Percentiles rank a stretch among this genome's conserved stretches.
phyloP scores from a whole-genome alignment of 2,797 vertebrate genomes.

The Lacerta agilis region DNA sequence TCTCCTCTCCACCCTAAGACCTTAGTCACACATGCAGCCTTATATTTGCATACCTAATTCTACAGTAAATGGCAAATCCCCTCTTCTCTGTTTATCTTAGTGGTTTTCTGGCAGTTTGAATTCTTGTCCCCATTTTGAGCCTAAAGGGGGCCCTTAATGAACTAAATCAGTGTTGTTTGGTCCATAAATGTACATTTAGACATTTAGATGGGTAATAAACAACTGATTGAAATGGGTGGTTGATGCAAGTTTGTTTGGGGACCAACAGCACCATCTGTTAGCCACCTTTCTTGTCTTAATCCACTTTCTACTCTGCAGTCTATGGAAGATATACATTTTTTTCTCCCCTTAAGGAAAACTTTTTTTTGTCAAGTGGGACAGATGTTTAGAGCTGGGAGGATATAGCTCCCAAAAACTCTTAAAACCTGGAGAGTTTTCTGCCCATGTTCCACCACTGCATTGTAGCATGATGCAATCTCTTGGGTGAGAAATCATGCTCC shows the following conservation, averaged over 20 bases:
- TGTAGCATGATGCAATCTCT: neutral
- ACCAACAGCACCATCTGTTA: neutral
- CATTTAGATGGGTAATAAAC: neutral
- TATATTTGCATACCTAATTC: fast-evolving
- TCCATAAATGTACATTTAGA: neutral
- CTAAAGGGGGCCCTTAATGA: neutral
- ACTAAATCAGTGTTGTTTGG: neutral
- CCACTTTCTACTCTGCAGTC: neutral
- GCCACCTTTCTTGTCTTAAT: neutral
- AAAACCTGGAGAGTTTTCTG: neutral
- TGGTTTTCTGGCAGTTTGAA: neutral
- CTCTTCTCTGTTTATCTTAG: neutral
- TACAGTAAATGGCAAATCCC: neutral
- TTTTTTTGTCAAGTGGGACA: neutral
- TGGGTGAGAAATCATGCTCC: neutral
- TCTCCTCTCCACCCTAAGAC: neutral
- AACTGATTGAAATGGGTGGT: neutral
- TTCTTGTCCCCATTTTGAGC: neutral
- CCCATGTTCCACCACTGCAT: neutral
- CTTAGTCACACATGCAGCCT: neutral
- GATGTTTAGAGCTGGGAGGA: no score
- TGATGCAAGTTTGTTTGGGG: neutral
- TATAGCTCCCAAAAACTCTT: neutral
- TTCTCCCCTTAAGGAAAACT: neutral
- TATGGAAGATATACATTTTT: neutral